These are phyloP conservation scores for Cyphomyrmex costatus DNA, from an alignment of 1,140 invertebrate species.

Conservation along the genomic window DNA sequence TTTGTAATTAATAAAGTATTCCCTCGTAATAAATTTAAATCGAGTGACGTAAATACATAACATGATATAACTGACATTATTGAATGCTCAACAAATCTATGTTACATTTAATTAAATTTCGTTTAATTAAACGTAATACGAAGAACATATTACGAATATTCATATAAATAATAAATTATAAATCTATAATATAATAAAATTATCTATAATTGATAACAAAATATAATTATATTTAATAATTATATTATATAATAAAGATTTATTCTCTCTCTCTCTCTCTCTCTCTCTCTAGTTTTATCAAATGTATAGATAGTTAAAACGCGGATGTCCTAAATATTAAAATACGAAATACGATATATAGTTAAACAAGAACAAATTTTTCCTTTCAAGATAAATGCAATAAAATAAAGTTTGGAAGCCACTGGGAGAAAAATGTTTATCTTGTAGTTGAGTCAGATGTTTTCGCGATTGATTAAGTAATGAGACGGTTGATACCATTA, in stretches of 20 bases:
- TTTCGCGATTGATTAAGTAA: conserved; percentile 6
- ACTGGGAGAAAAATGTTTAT: not conserved
- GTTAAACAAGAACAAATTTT: not conserved
- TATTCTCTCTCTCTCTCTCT: too few species aligned
- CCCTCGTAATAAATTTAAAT: not conserved
- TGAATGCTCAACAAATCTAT: not conserved
- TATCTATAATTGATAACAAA: not conserved
- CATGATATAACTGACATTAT: conserved; percentile 6
- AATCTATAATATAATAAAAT: too few species aligned
- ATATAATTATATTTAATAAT: too few species aligned
- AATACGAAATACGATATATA: not conserved
- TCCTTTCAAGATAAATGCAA: not conserved
- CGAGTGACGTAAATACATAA: not conserved
- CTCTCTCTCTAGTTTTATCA: not conserved
- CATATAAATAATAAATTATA: not conserved
- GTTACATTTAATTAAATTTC: not conserved
- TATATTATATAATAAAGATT: not conserved
- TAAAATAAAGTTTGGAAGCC: not conserved
- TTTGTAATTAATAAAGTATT: not conserved
- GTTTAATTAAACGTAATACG: too few species aligned
- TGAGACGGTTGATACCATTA: not conserved
- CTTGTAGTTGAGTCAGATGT: not conserved
- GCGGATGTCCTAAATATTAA: not conserved
- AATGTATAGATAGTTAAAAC: not conserved
- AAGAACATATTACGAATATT: not conserved